Base-by-base conservation (phyloP, 2,888 invertebrate genomes). In the Spodoptera exigua region DNA sequence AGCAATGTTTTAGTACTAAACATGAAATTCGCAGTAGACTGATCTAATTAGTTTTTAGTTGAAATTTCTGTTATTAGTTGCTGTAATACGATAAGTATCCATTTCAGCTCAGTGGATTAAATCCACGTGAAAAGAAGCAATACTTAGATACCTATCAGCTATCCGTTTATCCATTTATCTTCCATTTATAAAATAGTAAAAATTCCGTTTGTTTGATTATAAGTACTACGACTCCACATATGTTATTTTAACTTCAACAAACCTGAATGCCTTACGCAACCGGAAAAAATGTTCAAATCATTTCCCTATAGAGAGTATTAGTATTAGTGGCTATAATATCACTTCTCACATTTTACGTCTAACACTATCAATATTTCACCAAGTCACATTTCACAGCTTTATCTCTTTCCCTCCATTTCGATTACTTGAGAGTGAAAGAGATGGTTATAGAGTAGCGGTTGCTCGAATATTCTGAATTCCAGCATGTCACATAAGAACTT, bases 381-480 rank as follows among this genome's bases (percentile, higher is more conserved):
- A 47, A 43, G 39, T 44, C 46, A 27, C 57, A 67, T 36, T 48
- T 13, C 4, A 43, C 51, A 39, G 21, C 27, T 34, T 27, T 37
- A 17, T 69, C 74, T 47, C 62, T 54, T 40, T 74, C 61, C 18
- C 5, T 17, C 48, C 17, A 12, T 16, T 14, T n/a, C 36, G 4
- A 39, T 13, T 32, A 46, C 40, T 12, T 41, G 37, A 0, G 35
- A n/a, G 18, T 34, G 54, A 77, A 53, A 45, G 74, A 70, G 74
- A 76, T 32, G 21, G 21, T 16, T 17, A 2, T 44, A 48, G 27
- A 51, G 27, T 51, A 41, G 48, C 70, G 21, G 53, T 68, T 65
- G n/a, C 57, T 37, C 21, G 51, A 55, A 78, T 69, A 65, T 55
- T 69, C 62, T 49, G 47, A 65, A 72, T 80, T 76, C 61, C 67